These are phyloP conservation scores for Drosophila siamana DNA, from an alignment of 2,888 invertebrate genomes.

Conservation along the genomic window DNA sequence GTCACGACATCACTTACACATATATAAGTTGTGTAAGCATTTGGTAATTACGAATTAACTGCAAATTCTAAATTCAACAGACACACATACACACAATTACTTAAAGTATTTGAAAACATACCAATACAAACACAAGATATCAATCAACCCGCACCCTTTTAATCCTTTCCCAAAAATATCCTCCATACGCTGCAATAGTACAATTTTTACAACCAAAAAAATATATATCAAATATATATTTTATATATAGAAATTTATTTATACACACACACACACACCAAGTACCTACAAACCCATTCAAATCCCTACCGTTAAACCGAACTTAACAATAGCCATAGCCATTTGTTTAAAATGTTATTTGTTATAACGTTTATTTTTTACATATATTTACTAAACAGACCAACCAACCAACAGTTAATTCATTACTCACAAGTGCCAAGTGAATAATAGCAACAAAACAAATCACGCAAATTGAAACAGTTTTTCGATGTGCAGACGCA, in stretches of 20 bases:
- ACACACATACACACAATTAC: conserved; percentile 67
- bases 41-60: conserved; percentile 77
- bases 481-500: conserved; percentile 56
- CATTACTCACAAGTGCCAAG: conserved; percentile 62
- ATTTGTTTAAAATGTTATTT: conserved; percentile 76
- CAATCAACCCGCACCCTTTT: conserved; percentile 10
- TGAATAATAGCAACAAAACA: conserved; percentile 44
- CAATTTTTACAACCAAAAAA: conserved; percentile 83
- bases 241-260: conserved; percentile 83
- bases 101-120: conserved; percentile 82
- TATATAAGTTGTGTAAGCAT: conserved; percentile 37
- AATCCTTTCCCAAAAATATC: conserved; percentile 62
- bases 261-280: conserved; percentile 82
- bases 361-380: conserved; percentile 54
- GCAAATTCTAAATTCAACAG: conserved; percentile 69
- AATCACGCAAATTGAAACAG: conserved; percentile 57
- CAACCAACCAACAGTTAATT: conserved; percentile 69
- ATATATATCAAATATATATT: conserved; percentile 83
- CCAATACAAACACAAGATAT: conserved; percentile 26
- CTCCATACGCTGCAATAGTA: conserved; percentile 86
- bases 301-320: conserved; percentile 54
- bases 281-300: conserved; percentile 78
- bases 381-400: conserved; percentile 33
- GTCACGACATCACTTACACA: conserved; percentile 56
- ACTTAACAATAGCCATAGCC: conserved; percentile 71